phyloP scores from a whole-genome alignment of 2,113 vertebrate genomes.

The Zapus hudsonius region DNA sequence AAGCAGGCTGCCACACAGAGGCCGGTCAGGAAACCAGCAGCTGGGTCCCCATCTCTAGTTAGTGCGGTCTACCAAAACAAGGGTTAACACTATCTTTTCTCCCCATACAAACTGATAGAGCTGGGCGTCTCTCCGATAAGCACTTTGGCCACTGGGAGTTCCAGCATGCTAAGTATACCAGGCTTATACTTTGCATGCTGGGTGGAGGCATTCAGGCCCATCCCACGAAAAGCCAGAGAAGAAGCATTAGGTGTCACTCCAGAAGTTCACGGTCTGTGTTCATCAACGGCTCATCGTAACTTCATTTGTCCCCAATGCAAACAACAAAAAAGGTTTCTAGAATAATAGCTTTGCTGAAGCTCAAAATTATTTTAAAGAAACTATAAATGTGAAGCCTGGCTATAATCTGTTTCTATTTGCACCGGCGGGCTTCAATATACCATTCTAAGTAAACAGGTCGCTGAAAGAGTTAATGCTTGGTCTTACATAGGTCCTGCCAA shows the following conservation, averaged over 20 bases:
- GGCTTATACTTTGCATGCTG: too few species aligned
- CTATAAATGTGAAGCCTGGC: not conserved
- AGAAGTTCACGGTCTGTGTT: not conserved
- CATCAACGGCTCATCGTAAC: not conserved
- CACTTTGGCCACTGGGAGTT: not conserved
- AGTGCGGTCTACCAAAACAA: not conserved
- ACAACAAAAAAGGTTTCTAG: not conserved
- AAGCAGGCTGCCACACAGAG: accelerated
- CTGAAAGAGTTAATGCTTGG: constrained; percentile 38
- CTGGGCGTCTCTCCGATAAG: not conserved
- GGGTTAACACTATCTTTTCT: not conserved
- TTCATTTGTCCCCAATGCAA: not conserved
- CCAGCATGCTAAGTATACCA: not conserved
- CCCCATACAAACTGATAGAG: not conserved
- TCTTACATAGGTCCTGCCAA: constrained; percentile 47
- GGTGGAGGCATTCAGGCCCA: not conserved
- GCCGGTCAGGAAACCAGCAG: not conserved
- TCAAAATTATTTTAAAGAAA: constrained; percentile 43
- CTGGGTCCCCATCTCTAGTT: not conserved
- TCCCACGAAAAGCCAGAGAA: not conserved
- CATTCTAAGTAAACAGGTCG: constrained; percentile 32
- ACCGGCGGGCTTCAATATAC: not conserved
- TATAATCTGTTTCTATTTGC: not conserved
- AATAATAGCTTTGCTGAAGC: constrained; percentile 6
- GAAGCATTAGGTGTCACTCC: not conserved